Conservation (phyloP, 2,797 vertebrate species). For the Mycteria americana region DNA sequence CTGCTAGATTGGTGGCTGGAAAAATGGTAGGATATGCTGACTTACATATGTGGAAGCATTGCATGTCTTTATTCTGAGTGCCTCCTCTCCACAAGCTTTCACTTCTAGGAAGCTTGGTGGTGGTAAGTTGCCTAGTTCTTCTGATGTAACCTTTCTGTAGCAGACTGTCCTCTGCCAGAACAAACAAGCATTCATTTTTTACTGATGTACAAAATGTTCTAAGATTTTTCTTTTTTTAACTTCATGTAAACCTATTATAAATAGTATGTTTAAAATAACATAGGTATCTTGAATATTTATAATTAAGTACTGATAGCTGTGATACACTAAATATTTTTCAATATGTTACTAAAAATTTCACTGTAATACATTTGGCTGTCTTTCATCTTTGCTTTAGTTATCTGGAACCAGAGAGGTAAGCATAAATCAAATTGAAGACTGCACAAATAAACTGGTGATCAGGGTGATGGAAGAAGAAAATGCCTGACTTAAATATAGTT, state of each 20-base stretch:
- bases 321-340: background rate
- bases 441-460: background rate
- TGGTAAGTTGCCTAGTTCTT: background rate
- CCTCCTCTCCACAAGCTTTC: background rate
- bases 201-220: background rate
- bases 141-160: background rate
- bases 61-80: background rate
- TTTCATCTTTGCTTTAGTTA: constrained; percentile 70
- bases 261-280: background rate
- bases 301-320: background rate
- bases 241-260: background rate
- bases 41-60: background rate
- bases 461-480: background rate
- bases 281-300: background rate
- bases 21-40: background rate
- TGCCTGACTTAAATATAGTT: background rate
- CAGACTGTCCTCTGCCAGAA: background rate
- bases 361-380: constrained; percentile 30
- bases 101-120: background rate
- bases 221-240: background rate
- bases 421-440: background rate
- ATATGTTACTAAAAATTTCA: background rate
- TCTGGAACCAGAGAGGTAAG: constrained; percentile 77
- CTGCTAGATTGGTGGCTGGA: background rate
- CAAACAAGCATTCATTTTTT: background rate